phyloP scores from a whole-genome alignment of 2,888 invertebrate genomes.

The Formica aserva region DNA sequence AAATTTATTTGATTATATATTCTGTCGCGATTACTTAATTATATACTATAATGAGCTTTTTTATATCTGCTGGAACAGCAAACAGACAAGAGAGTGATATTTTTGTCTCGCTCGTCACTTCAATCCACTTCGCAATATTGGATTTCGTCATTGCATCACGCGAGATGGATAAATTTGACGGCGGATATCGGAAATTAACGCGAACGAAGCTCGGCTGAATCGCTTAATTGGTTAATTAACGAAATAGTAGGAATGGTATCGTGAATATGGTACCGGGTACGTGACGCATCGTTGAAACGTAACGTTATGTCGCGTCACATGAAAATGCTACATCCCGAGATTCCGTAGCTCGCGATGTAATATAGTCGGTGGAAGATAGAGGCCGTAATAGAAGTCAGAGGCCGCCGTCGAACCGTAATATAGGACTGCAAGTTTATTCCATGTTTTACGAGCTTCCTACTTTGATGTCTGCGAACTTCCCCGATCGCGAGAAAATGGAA shows the following conservation, averaged over 20 bases:
- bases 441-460: constrained; percentile 43
- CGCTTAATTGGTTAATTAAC: constrained; percentile 42
- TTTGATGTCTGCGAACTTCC: constrained; percentile 46
- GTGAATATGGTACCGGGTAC: not conserved
- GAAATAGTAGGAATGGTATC: not conserved
- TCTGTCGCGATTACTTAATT: not conserved
- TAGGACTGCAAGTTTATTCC: constrained; percentile 39
- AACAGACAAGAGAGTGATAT: not conserved
- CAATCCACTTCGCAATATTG: constrained; percentile 36
- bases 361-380: constrained; percentile 19
- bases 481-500: constrained; percentile 21
- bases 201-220: constrained; percentile 25
- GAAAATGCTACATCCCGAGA: constrained; percentile 20
- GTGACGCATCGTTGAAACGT: not conserved
- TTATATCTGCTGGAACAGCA: too few relatives aligned
- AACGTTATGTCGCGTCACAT: not conserved
- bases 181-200: constrained; percentile 43
- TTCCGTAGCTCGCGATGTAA: constrained; percentile 36
- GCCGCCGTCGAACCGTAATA: constrained; percentile 22
- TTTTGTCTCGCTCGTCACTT: constrained; percentile 21
- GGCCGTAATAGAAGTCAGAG: constrained; percentile 39
- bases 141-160: constrained; percentile 9
- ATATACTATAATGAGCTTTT: not conserved
- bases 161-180: constrained; percentile 28
- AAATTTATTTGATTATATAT: not conserved